Evolutionary conservation across 2,113 vertebrate species (phyloP).

Genomic region (Nesogale talazaci): DNA sequence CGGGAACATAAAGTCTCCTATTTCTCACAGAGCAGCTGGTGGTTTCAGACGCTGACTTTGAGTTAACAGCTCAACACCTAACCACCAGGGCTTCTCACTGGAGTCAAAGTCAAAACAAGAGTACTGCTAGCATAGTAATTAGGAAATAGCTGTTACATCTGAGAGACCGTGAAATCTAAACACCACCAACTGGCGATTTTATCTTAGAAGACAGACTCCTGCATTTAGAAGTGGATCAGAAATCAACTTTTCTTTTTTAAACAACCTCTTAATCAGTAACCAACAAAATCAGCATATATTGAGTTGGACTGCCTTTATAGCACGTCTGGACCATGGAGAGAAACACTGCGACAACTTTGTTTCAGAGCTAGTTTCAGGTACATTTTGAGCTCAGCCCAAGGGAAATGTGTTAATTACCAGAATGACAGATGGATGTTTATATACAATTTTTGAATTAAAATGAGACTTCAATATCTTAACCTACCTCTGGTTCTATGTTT

Average conservation of each 20-base stretch:
- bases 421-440: not conserved
- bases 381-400: not conserved
- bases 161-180: slow-evolving; percentile 20
- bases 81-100: no score
- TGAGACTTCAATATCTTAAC: slow-evolving; percentile 21
- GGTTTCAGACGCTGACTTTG: no score
- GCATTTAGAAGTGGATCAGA: slow-evolving; percentile 40
- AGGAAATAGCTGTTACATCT: not conserved
- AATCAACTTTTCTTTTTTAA: not conserved
- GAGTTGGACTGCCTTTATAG: slow-evolving; percentile 6
- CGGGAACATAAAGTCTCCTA: no score
- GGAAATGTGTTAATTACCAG: not conserved
- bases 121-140: not conserved
- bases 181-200: not conserved
- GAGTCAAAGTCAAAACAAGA: not conserved
- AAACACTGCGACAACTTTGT: slow-evolving; percentile 3
- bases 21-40: no score
- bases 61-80: no score
- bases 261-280: no score
- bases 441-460: slow-evolving; percentile 34
- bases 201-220: not conserved
- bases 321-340: not conserved
- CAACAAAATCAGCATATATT: not conserved
- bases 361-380: slow-evolving; percentile 13
- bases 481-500: slow-evolving; percentile 89